A percentile compares a stretch with the other conserved stretches of the same genome.
phyloP scores from a whole-genome alignment of 53 echinoderm and acorn worm genomes.

The Paelopatides confundens region DNA sequence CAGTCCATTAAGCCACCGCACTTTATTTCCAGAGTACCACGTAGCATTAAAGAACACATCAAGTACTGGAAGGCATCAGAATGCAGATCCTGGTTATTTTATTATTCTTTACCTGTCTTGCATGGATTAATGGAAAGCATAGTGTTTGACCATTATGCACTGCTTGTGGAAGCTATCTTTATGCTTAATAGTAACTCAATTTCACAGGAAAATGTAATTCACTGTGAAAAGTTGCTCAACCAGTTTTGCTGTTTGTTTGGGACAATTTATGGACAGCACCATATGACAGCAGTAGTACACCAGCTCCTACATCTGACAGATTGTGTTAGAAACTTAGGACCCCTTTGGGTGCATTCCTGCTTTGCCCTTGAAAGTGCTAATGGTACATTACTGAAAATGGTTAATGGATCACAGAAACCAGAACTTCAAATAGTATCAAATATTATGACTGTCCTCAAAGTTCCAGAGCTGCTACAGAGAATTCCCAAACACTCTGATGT shows the following conservation, averaged over 20 bases:
- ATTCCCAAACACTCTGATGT: too few species aligned
- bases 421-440: slow-evolving; percentile 1
- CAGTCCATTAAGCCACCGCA: slow-evolving; percentile 53
- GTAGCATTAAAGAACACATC: slow-evolving; percentile 66
- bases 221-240: slow-evolving; percentile 24
- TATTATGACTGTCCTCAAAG: background rate
- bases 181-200: background rate
- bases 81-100: slow-evolving; percentile 77
- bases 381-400: background rate
- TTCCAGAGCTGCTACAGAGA: background rate
- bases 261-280: background rate
- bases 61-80: slow-evolving; percentile 85
- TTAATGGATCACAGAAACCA: background rate
- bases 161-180: slow-evolving; percentile 13
- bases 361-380: slow-evolving; percentile 8
- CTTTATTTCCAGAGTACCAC: slow-evolving; percentile 63
- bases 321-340: background rate
- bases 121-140: slow-evolving; percentile 42
- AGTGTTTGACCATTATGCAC: background rate
- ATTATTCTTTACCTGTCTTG: slow-evolving; percentile 77
- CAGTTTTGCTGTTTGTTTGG: too few species aligned
- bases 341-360: slow-evolving; percentile 19
- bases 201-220: background rate
- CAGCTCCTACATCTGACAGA: background rate
- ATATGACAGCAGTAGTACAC: slow-evolving; percentile 10